Evolutionary conservation across 2,113 vertebrate genomes (phyloP).

Genomic region (Rhynchopsitta pachyrhyncha): DNA sequence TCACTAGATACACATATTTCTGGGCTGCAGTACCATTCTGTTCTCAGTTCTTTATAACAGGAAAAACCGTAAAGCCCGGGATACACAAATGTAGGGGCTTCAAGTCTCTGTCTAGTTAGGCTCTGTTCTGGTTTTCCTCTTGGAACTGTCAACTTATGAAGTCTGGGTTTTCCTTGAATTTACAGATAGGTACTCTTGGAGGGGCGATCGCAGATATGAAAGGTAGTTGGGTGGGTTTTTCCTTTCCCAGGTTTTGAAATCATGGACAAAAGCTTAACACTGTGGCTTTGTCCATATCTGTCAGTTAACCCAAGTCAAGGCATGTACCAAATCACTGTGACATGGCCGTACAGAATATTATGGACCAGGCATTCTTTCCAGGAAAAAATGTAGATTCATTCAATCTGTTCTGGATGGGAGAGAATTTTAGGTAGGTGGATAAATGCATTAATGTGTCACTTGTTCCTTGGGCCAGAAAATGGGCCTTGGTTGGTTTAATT

Average conservation of each 20-base stretch:
- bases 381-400: neutral
- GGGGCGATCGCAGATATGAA: neutral
- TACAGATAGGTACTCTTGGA: neutral
- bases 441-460: neutral
- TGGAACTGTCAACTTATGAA: neutral
- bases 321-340: neutral
- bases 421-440: neutral
- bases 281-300: neutral
- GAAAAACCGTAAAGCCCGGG: neutral
- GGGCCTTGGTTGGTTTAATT: constrained; percentile 33
- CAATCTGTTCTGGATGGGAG: neutral
- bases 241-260: neutral
- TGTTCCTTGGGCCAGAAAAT: constrained; percentile 27
- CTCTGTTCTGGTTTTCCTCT: neutral
- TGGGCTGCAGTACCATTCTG: neutral
- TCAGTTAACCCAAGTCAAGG: neutral
- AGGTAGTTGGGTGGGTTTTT: neutral
- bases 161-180: neutral
- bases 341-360: neutral
- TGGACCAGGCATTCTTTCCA: neutral
- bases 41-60: neutral
- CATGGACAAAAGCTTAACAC: neutral
- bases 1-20: neutral
- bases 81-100: neutral
- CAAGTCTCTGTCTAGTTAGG: neutral